Evolutionary conservation across 2,888 invertebrate species (phyloP), one percentile per base, ranked within the genome.

Genomic region (Cenopis cana): DNA sequence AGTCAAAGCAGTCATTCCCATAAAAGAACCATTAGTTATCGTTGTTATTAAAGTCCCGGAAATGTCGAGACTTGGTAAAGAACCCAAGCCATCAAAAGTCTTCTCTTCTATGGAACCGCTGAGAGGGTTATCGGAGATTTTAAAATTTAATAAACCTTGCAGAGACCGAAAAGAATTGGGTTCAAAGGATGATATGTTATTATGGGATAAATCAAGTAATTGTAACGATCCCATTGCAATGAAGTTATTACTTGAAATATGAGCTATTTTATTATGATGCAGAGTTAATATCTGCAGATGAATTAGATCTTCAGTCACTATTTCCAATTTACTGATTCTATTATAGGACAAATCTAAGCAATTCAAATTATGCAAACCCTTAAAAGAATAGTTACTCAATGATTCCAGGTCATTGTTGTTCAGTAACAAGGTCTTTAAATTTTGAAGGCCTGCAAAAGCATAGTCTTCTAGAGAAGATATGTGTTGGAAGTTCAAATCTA

Each of bases 11-110:
- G 59, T 69, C 90, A 91, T 88, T 14, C 84, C 82, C 29, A 74
- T 78, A 73, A 91, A 89, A 12, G 91, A 87, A 24, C 78, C 78
- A 69, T 90, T 91, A 61, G 81, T n/a, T n/a, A n/a, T n/a, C n/a
- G 65, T 67, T 20, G 76, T 82, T 50, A 91, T 68, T 18, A 78
- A 74, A 17, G 82, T 85, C 20, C 76, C 77, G 18, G 89, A 88
- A 66, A 90, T 80, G 76, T 90, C 88, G 41, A 91, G 80, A 67
- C 73, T 79, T 3, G 89, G 88, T 59, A 90, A 73, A 20, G 79
- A 80, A 54, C 74, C 75, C 14, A 90, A 79, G 4, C 89, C 89
- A 46, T 81, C 75, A 75, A 91, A 90, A 6, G 85, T 85, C 24
- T 76, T 79, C 55, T 80, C 78, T 75, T 83, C 77, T 56, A 90